Conservation (phyloP, 1,140 invertebrate species). For the Drosophila melanica region DNA sequence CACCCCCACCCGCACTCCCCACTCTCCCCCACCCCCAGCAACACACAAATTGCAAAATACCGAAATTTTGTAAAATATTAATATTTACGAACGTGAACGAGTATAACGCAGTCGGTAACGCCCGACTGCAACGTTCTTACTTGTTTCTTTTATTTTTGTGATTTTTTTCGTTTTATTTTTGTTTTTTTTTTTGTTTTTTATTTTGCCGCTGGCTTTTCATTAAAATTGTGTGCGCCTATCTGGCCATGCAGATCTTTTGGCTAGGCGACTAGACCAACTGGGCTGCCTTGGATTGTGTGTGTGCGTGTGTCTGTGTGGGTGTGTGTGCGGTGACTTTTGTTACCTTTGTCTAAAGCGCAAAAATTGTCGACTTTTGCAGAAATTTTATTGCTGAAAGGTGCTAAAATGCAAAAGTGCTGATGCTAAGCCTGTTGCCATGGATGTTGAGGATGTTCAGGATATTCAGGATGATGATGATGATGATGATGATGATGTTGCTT, state of each 20-base stretch:
- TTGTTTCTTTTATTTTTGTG: slow-evolving; percentile 17
- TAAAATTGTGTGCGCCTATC: slow-evolving; percentile 72
- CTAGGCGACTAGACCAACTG: slow-evolving; percentile 41
- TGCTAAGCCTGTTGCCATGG: slow-evolving; percentile 30
- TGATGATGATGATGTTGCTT: slow-evolving; percentile 16
- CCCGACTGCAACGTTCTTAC: too few relatives aligned
- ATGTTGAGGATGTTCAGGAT: slow-evolving; percentile 60
- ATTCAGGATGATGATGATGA: slow-evolving; percentile 7
- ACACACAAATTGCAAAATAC: too few relatives aligned
- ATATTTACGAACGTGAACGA: too few relatives aligned
- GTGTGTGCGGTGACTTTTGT: slow-evolving; percentile 50
- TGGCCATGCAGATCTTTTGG: slow-evolving; percentile 64
- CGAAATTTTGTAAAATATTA: too few relatives aligned
- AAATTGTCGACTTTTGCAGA: slow-evolving; percentile 78
- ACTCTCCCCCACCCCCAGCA: too few relatives aligned
- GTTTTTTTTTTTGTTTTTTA: slow-evolving; percentile 11
- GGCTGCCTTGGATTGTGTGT: slow-evolving; percentile 18
- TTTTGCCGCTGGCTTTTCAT: slow-evolving; percentile 66
- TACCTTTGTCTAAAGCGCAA: slow-evolving; percentile 75
- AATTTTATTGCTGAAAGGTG: slow-evolving; percentile 82
- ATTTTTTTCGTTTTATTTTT: slow-evolving; percentile 4
- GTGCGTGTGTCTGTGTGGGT: slow-evolving; percentile 28
- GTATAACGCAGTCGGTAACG: too few relatives aligned
- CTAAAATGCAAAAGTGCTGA: slow-evolving; percentile 79
- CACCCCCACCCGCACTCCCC: too few relatives aligned